These are phyloP conservation scores for Molossus alvarezi DNA, from an alignment of 2,797 vertebrate genomes.

Conservation along the genomic window DNA sequence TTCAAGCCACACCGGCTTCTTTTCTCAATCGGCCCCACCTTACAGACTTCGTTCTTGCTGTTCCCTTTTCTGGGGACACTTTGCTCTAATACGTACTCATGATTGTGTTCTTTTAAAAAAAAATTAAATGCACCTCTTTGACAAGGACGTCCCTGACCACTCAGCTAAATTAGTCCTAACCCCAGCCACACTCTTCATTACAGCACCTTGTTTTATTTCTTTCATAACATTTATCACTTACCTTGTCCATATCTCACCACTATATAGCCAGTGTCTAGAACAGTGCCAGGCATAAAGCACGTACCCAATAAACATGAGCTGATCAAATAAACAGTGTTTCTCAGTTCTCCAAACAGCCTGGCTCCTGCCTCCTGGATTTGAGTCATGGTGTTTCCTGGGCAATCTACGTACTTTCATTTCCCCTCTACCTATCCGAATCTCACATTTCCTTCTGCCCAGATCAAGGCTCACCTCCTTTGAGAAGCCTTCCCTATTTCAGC, in stretches of 20 bases:
- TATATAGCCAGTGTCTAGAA: neutral
- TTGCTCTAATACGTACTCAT: neutral
- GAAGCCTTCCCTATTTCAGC: neutral
- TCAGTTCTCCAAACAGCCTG: neutral
- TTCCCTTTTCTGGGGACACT: neutral
- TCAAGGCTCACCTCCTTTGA: neutral
- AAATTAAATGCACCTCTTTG: neutral
- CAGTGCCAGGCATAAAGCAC: neutral
- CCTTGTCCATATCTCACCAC: neutral
- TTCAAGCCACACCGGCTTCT: neutral
- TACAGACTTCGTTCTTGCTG: neutral
- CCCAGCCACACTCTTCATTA: neutral
- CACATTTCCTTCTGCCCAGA: slow-evolving; percentile 17
- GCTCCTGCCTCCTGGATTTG: neutral
- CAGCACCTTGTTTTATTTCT: neutral
- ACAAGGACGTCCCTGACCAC: neutral
- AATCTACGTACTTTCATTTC: neutral
- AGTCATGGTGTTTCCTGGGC: neutral
- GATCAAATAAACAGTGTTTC: neutral
- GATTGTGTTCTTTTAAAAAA: neutral
- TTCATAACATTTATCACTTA: neutral
- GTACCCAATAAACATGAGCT: neutral
- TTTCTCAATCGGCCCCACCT: neutral
- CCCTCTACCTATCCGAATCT: neutral
- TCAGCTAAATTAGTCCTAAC: neutral